phyloP scores from a whole-genome alignment of 2,888 invertebrate species.

The Drosophila koepferae region DNA sequence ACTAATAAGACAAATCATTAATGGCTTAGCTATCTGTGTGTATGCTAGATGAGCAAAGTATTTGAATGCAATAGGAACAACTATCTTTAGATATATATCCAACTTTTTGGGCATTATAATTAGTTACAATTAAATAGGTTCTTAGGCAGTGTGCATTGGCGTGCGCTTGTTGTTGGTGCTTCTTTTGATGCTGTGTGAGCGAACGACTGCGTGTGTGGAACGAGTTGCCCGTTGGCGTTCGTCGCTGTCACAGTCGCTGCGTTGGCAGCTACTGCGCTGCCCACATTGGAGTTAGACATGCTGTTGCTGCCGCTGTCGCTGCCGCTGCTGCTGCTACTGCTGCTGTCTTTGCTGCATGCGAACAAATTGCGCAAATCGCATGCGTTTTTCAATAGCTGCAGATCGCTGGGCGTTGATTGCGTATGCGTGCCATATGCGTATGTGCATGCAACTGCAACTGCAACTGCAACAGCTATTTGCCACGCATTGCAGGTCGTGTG shows the following conservation, averaged over 20 bases:
- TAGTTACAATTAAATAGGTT: conserved; percentile 3
- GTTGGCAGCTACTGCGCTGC: conserved; percentile 56
- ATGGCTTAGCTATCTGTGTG: background rate
- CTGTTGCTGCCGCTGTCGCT: conserved; percentile 8
- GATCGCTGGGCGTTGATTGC: conserved; percentile 59
- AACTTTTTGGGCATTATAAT: background rate
- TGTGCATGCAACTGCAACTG: conserved; percentile 15
- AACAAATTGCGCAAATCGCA: conserved; percentile 67
- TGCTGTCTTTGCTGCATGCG: conserved; percentile 22
- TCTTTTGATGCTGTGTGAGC: conserved; percentile 42
- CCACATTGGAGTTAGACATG: conserved; percentile 40
- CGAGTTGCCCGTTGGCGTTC: conserved; percentile 59
- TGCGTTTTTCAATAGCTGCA: conserved; percentile 43
- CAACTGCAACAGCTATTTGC: conserved; percentile 24
- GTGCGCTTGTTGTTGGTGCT: conserved; percentile 24
- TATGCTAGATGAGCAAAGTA: background rate
- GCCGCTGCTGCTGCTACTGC: conserved; percentile 9
- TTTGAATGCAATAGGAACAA: background rate
- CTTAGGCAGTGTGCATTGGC: conserved; percentile 41
- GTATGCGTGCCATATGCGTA: conserved; percentile 56
- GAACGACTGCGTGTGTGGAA: conserved; percentile 29
- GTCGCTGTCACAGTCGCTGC: conserved; percentile 44
- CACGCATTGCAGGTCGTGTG: conserved; percentile 56
- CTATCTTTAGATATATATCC: background rate
- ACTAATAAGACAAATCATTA: no score